These are phyloP conservation scores for Apodemus sylvaticus DNA, from an alignment of 2,113 vertebrate species.

Conservation along the genomic window DNA sequence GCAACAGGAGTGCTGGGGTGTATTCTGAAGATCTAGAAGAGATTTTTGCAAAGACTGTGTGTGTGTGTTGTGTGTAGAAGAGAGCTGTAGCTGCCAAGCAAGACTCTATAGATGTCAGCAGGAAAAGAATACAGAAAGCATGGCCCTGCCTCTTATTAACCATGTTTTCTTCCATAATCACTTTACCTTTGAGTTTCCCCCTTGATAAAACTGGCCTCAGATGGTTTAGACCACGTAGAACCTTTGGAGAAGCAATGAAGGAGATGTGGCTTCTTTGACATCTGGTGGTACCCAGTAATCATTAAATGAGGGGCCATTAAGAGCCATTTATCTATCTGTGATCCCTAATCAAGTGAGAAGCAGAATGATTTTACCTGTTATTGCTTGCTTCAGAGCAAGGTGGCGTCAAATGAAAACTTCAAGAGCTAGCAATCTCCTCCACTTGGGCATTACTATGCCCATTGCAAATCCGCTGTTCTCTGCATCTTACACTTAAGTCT, in stretches of 20 bases:
- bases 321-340: not conserved
- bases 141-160: not conserved
- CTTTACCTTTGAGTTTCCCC: not conserved
- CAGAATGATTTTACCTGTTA: not conserved
- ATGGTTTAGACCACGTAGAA: not conserved
- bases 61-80: not conserved
- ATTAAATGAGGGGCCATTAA: not conserved
- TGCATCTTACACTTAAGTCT: not conserved
- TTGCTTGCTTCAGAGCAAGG: not conserved
- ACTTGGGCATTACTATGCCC: not conserved
- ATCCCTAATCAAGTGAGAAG: not conserved
- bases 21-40: not conserved
- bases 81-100: not conserved
- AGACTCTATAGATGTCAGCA: not conserved
- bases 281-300: not conserved
- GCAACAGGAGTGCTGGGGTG: not conserved
- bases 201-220: not conserved
- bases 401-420: not conserved
- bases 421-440: not conserved
- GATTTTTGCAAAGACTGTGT: not conserved
- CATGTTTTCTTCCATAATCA: not conserved
- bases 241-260: not conserved
- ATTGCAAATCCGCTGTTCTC: not conserved
- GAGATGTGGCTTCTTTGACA: not conserved
- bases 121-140: not conserved